phyloP scores from a whole-genome alignment of 1,140 invertebrate genomes.

The Saccostrea cuccullata region DNA sequence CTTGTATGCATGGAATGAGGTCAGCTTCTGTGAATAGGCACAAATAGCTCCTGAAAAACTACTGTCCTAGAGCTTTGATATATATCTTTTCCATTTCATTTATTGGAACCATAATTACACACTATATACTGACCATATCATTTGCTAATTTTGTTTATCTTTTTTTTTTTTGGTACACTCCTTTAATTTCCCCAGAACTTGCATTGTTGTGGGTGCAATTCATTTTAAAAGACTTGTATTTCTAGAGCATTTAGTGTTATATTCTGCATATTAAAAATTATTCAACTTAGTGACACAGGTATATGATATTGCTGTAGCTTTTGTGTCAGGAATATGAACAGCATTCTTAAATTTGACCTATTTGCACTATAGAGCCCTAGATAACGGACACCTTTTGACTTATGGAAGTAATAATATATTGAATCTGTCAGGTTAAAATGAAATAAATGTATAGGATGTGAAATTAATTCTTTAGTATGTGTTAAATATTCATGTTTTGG shows the following conservation, averaged over 20 bases:
- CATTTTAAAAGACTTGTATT: too few relatives aligned
- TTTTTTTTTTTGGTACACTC: too few relatives aligned
- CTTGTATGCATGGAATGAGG: not conserved
- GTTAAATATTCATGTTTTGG: not conserved
- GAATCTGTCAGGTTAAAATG: not conserved
- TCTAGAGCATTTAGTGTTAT: too few relatives aligned
- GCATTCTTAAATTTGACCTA: not conserved
- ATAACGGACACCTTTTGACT: not conserved
- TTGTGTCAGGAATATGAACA: too few relatives aligned
- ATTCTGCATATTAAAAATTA: too few relatives aligned
- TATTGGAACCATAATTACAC: too few relatives aligned
- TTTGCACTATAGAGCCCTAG: not conserved
- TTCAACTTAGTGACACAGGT: too few relatives aligned
- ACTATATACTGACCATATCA: too few relatives aligned
- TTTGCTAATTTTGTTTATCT: too few relatives aligned
- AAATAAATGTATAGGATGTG: not conserved
- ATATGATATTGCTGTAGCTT: too few relatives aligned
- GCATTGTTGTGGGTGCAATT: too few relatives aligned
- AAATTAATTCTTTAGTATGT: slow-evolving; percentile 6
- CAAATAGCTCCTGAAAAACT: not conserved
- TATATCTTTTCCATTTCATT: not conserved
- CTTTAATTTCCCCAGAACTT: too few relatives aligned
- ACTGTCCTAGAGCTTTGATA: not conserved
- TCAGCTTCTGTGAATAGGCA: not conserved
- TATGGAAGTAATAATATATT: not conserved